Evolutionary conservation across 2,888 invertebrate genomes (phyloP).

Genomic region (Choreutis nemorana): DNA sequence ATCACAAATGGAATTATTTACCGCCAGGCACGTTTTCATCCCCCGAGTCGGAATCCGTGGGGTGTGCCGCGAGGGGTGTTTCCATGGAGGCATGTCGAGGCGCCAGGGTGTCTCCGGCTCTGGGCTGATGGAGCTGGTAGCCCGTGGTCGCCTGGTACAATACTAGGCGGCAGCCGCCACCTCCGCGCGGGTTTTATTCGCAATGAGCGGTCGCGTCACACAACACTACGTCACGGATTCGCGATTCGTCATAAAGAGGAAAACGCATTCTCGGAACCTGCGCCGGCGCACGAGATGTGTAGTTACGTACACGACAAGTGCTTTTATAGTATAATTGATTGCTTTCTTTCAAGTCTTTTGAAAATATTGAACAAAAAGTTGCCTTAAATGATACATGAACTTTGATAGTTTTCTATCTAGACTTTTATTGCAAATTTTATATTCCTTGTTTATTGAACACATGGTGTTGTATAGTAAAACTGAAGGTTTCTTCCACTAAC

Average conservation of each 20-base stretch:
- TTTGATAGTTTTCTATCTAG: too few species aligned
- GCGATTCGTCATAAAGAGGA: slow-evolving; percentile 49
- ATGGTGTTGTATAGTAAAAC: too few species aligned
- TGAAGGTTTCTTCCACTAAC: too few species aligned
- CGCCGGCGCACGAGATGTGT: slow-evolving; percentile 15
- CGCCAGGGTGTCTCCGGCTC: slow-evolving; percentile 31
- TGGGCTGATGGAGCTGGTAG: neutral
- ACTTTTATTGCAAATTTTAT: too few species aligned
- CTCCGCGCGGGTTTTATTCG: slow-evolving; percentile 35
- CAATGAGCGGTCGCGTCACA: slow-evolving; percentile 33
- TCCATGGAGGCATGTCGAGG: slow-evolving; percentile 59
- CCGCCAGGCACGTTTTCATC: slow-evolving; percentile 55
- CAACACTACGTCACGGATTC: slow-evolving; percentile 49
- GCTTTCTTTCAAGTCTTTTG: too few species aligned
- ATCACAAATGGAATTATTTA: slow-evolving; percentile 20
- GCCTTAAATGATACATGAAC: too few species aligned
- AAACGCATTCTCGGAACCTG: slow-evolving; percentile 59
- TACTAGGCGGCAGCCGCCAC: slow-evolving; percentile 44
- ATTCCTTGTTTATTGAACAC: too few species aligned
- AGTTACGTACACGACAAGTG: too few species aligned
- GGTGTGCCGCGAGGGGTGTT: slow-evolving; percentile 28
- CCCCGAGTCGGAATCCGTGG: slow-evolving; percentile 19
- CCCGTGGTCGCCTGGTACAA: slow-evolving; percentile 4
- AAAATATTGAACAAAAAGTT: too few species aligned
- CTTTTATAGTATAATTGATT: too few species aligned